These are phyloP conservation scores for Toxostoma redivivum DNA, from an alignment of 2,113 vertebrate genomes.

Conservation along the genomic window DNA sequence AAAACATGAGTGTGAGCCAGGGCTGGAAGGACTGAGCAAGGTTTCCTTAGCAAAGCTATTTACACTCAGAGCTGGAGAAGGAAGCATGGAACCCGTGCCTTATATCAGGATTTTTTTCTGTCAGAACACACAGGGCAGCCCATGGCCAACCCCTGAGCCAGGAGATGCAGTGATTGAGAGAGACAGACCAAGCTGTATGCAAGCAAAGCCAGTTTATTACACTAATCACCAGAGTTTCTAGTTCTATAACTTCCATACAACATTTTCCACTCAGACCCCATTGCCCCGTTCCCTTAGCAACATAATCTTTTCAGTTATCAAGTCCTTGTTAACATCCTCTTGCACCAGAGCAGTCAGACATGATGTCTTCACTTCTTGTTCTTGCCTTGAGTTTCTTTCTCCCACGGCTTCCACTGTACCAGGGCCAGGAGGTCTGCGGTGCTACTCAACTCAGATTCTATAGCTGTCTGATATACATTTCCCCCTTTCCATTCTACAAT, in stretches of 20 bases:
- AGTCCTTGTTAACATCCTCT: neutral
- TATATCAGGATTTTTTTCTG: neutral
- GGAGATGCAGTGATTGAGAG: neutral
- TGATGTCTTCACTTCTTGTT: neutral
- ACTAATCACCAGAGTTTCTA: neutral
- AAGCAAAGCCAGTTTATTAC: neutral
- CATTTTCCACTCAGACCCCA: neutral
- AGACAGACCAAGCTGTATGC: neutral
- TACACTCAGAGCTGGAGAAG: neutral
- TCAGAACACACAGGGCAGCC: neutral
- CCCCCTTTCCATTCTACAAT: neutral
- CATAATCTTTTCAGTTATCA: neutral
- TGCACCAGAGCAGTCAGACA: rapidly evolving
- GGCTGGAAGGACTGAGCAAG: neutral
- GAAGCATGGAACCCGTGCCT: neutral
- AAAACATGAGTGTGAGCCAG: neutral
- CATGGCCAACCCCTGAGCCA: neutral
- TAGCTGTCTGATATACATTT: neutral
- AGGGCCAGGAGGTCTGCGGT: neutral
- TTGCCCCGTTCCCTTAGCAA: neutral
- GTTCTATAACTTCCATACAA: neutral
- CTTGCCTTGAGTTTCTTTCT: neutral
- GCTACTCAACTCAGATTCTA: neutral
- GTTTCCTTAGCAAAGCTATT: neutral
- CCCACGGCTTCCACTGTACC: neutral